Evolutionary conservation across 2,113 vertebrate species (phyloP).

Genomic region (Saccopteryx leptura): DNA sequence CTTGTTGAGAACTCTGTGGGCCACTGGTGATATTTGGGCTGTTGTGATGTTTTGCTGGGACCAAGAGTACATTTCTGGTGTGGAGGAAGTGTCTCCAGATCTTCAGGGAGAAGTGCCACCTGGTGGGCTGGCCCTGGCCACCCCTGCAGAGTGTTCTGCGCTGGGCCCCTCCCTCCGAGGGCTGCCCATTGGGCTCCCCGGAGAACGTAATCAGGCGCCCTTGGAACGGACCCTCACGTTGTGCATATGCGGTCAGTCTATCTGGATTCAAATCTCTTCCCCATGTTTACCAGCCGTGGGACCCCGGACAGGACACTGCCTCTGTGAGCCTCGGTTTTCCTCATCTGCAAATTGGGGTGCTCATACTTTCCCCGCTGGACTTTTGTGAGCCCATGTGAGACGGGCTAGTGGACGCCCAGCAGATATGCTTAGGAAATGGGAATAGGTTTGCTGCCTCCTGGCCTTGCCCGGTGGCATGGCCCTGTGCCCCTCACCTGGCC

Average conservation of each 20-base stretch:
- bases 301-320: neutral
- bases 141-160: neutral
- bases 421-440: neutral
- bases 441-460: accelerated
- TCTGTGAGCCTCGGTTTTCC: neutral
- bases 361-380: neutral
- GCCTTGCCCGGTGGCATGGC: neutral
- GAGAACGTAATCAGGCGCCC: too few relatives aligned
- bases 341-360: neutral
- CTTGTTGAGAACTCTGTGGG: neutral
- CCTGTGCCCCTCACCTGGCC: accelerated
- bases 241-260: neutral
- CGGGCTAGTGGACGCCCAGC: neutral
- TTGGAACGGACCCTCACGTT: accelerated
- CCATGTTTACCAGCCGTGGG: accelerated
- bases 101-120: neutral
- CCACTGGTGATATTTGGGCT: neutral
- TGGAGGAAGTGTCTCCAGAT: neutral
- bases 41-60: neutral
- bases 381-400: neutral
- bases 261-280: neutral
- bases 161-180: neutral
- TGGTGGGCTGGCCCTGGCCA: neutral
- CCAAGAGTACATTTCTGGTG: neutral
- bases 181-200: neutral